Evolutionary conservation across 2,888 invertebrate species (phyloP), one percentile per base, ranked within the genome.

Genomic region (Hirtodrosophila alboralis): DNA sequence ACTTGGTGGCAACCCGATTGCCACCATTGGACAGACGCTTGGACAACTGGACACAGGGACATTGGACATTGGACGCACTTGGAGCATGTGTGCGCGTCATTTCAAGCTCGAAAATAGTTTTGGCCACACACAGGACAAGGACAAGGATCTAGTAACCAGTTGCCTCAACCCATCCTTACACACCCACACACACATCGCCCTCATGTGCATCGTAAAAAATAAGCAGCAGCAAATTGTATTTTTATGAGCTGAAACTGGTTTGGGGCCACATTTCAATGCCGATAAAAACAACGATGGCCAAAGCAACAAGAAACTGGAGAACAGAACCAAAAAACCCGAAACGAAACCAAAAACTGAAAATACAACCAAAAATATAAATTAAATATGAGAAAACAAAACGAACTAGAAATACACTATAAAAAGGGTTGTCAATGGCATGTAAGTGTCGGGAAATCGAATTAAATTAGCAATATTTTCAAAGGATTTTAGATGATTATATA

Each of bases 141-240:
- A n/a, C n/a, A n/a, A n/a, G n/a, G n/a, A n/a, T n/a, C n/a, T n/a
- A n/a, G n/a, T n/a, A n/a, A n/a, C n/a, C n/a, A n/a, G n/a, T n/a
- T n/a, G n/a, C n/a, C n/a, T n/a, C n/a, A n/a, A n/a, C n/a, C n/a
- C n/a, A n/a, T n/a, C n/a, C n/a, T n/a, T n/a, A n/a, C n/a, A n/a
- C n/a, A 48, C 53, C 69, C 54, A 57, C 45, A 34, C 48, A 47
- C 43, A 51, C 80, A 76, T 79, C 84, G 77, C 81, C 84, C 80
- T 80, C 81, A 78, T 81, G 81, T 84, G 81, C 81, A 84, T 81
- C 84, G 83, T 81, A 84, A 83, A 83, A 83, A 83, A 83, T 84
- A 85, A 88, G 85, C 86, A 87, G 88, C 85, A 80, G 87, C 85
- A 88, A 88, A 88, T 88, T 87, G 88, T 88, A 87, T 88, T 88